Evolutionary conservation across 1,140 invertebrate species (phyloP), one percentile per base, ranked within the genome.

Genomic region (Hypsibius dujardini): DNA sequence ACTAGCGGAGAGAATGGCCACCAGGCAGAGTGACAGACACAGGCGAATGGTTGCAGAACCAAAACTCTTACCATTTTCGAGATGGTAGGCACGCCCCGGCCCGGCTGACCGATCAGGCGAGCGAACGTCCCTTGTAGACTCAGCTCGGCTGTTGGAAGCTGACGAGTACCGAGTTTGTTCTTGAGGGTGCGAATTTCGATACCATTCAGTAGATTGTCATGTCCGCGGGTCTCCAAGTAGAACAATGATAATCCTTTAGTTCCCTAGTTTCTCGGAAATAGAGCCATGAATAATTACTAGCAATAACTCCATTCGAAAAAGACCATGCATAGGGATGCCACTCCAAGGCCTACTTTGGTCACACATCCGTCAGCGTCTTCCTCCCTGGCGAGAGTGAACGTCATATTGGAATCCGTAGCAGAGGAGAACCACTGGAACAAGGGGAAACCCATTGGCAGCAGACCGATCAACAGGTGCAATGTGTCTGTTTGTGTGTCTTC

Each of bases 61-160:
- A 56, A 56, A 42, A 85, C 78, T 47, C 80, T 84, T 7, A 86
- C 74, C 84, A 85, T 85, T 71, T 79, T 78, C n/a, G 83, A 76
- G 69, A 85, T 85, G 40, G 75, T 76, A 14, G 83, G 76, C 2
- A 85, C 80, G 7, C 84, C 84, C 69, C 83, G 75, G 7, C 84
- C 84, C 72, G 79, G 77, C n/a, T 80, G 78, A 14, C 71, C 72
- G 62, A 81, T 80, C 76, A 77, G 79, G 67, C 77, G 74, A 2
- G 84, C 84, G 42, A 76, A 74, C 15, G 80, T 76, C 15, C 84
- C 84, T 77, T 85, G 81, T 2, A 86, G 76, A 12, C 85, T 75
- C 1, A 85, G 76, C 74, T 85, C 84, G 2, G 84, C 84, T 1
- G 84, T 85, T 28, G 84, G 85, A n/a, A 85, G 74, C 74, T 86